Evolutionary conservation across 2,888 invertebrate species (phyloP), one percentile per base, ranked within the genome.

Genomic region (Hypolimnas misippus): DNA sequence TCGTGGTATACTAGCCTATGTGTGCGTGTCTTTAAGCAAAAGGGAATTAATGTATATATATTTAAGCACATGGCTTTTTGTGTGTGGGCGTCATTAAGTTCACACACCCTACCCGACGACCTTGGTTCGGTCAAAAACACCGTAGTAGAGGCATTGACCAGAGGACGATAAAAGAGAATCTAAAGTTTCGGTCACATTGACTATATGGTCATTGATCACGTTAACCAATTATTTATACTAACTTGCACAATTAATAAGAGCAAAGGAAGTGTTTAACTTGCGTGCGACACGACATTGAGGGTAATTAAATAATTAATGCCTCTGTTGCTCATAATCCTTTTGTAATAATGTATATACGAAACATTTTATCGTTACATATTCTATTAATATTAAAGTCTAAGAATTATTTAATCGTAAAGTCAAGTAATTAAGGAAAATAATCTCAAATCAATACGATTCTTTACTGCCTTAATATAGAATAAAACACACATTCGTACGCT

Each of bases 41-140:
- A 56, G 55, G 44, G 54, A n/a, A 38, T n/a, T n/a, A 46, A 12
- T 64, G 35, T 51, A 53, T 49, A 49, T 49, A 61, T 46, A 60
- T 38, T 61, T 55, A 25, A 42, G 59, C 55, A 50, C 29, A 62
- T 62, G 62, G 46, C 55, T 40, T 66, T 55, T 66, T 55, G 66
- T 69, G 68, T 71, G 69, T 73, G 72, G 72, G 74, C 77, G 78
- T 29, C 29, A 29, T 74, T 75, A 76, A 79, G 84, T 84, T 85
- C 84, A 82, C 72, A 74, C 76, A 86, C 83, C 83, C 80, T 77
- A 82, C 85, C 84, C 84, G 82, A 67, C 82, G 87, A 84, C 89
- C 89, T 89, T 89, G 88, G 69, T 68, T 82, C 87, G 89, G 89
- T 89, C 89, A 85, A 84, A 65, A 64, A 81, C 86, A 77, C 78